Evolutionary conservation across 2,888 invertebrate species (phyloP).

Genomic region (Cephus nigrinus): DNA sequence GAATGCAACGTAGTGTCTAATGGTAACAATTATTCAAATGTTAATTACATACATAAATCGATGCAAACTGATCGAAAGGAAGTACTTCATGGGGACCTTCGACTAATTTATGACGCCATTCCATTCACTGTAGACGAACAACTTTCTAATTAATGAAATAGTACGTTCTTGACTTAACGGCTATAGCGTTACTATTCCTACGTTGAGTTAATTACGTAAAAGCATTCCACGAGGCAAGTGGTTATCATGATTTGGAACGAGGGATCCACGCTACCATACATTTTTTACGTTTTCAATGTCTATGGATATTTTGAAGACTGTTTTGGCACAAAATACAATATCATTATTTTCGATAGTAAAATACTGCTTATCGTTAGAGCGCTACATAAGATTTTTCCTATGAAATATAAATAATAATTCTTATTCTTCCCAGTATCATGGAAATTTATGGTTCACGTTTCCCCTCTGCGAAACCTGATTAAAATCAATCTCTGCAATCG

Average conservation of each 20-base stretch:
- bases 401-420: not conserved
- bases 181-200: slow-evolving; percentile 35
- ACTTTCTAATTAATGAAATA: slow-evolving; percentile 46
- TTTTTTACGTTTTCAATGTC: not conserved
- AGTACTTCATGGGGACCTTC: not conserved
- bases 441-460: not conserved
- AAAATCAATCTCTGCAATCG: not conserved
- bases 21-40: not conserved
- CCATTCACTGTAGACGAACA: slow-evolving; percentile 24
- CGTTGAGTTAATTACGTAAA: slow-evolving; percentile 11
- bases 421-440: not conserved
- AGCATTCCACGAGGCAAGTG: not conserved
- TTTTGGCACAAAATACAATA: too few relatives aligned
- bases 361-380: too few relatives aligned
- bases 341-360: too few relatives aligned
- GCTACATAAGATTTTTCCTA: too few relatives aligned
- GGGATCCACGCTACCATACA: not conserved
- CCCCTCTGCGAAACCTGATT: not conserved
- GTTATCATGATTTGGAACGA: not conserved
- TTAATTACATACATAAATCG: not conserved
- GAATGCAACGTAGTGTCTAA: not conserved
- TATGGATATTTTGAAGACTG: not conserved
- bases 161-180: slow-evolving; percentile 31
- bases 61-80: not conserved
- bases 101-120: slow-evolving; percentile 14